These are phyloP conservation scores for Rostratula benghalensis DNA, from an alignment of 2,113 vertebrate genomes.

Conservation along the genomic window DNA sequence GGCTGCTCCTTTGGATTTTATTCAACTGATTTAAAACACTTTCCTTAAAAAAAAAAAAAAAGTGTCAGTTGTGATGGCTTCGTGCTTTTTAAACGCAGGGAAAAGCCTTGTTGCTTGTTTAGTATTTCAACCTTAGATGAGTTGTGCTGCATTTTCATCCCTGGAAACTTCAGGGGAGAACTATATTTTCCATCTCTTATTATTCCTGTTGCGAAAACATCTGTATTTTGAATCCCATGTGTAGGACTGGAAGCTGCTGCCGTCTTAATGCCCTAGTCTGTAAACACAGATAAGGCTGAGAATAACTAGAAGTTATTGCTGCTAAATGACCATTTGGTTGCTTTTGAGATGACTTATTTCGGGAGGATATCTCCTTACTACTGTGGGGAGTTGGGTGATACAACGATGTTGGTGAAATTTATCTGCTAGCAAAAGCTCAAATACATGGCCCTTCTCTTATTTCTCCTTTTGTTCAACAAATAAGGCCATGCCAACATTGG, in stretches of 20 bases:
- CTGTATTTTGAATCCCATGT: not conserved
- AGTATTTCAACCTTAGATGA: not conserved
- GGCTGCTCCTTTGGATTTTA: not conserved
- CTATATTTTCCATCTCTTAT: not conserved
- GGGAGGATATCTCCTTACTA: not conserved
- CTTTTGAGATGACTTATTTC: not conserved
- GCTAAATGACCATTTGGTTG: not conserved
- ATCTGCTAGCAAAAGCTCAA: not conserved
- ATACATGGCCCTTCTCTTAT: rapidly evolving
- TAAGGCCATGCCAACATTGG: not conserved
- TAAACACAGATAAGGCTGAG: not conserved
- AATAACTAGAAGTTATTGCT: not conserved
- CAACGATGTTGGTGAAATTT: not conserved
- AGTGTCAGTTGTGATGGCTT: not conserved
- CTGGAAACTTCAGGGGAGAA: not conserved
- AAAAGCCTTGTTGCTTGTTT: not conserved
- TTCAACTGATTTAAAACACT: not conserved
- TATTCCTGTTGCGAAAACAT: not conserved
- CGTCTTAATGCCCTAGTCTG: not conserved
- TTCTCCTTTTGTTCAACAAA: not conserved
- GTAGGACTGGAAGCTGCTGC: not conserved
- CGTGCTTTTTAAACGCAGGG: rapidly evolving
- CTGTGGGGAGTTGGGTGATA: not conserved
- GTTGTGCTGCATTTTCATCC: not conserved
- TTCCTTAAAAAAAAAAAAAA: not conserved